Percentiles rank a stretch among this genome's conserved stretches.
phyloP scores from a whole-genome alignment of 2,113 vertebrate genomes.

The Marcusenius ussheri region DNA sequence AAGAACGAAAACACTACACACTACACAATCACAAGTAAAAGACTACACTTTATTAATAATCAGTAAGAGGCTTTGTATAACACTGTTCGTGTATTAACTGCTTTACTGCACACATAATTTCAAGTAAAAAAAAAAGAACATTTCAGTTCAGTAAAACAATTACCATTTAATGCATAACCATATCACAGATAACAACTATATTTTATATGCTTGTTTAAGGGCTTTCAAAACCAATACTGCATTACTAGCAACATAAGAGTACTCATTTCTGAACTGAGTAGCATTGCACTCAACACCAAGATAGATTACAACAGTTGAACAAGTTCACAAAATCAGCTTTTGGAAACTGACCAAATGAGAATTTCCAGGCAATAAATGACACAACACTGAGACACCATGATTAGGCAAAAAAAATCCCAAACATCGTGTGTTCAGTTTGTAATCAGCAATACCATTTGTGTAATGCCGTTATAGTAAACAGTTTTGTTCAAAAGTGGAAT shows the following conservation, averaged over 20 bases:
- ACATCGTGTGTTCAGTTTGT: conserved; percentile 63
- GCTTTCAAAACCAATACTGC: conserved; percentile 70
- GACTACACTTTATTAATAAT: conserved; percentile 83
- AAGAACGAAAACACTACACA: conserved; percentile 77
- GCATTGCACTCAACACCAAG: conserved; percentile 89
- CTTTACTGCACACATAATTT: conserved; percentile 84
- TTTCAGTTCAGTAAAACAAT: conserved; percentile 72
- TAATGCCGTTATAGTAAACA: conserved; percentile 46
- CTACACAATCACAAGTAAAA: conserved; percentile 87
- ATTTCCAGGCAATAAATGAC: conserved; percentile 77
- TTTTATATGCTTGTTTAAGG: conserved; percentile 80
- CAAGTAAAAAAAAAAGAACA: conserved; percentile 58
- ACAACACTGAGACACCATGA: conserved; percentile 68
- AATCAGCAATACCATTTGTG: conserved; percentile 33
- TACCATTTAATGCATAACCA: conserved; percentile 90
- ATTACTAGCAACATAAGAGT: conserved; percentile 76
- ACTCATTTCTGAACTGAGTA: conserved; percentile 81
- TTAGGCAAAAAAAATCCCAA: conserved; percentile 61
- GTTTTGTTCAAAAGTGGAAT: conserved; percentile 29
- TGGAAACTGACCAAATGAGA: conserved; percentile 76
- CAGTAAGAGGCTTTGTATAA: conserved; percentile 70
- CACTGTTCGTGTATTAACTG: conserved; percentile 71
- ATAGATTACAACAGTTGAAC: conserved; percentile 87
- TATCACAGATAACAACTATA: conserved; percentile 91
- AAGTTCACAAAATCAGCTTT: conserved; percentile 86